phyloP scores from a whole-genome alignment of 1,140 invertebrate genomes.

The Panulirus ornatus region DNA sequence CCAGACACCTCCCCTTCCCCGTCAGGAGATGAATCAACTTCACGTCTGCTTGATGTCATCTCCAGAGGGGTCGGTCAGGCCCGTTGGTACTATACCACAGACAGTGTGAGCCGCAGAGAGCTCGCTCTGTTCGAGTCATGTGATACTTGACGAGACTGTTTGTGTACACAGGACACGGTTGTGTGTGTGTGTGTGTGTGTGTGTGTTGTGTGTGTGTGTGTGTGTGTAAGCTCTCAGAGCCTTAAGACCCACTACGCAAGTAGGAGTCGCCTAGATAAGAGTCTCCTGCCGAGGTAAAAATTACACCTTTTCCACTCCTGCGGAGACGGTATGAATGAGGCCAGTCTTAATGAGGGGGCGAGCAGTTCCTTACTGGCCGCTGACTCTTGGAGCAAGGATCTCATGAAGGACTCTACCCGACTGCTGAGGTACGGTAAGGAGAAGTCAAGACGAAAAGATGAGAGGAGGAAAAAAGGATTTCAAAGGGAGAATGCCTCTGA shows the following conservation, averaged over 20 bases:
- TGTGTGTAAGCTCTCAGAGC: not conserved
- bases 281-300: too few species aligned
- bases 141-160: not conserved
- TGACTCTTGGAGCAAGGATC: not conserved
- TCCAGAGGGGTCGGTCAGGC: not conserved
- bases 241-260: not conserved
- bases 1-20: not conserved
- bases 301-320: not conserved
- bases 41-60: not conserved
- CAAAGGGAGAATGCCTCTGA: too few species aligned
- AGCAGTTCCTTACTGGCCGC: not conserved
- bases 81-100: not conserved
- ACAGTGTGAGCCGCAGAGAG: too few species aligned
- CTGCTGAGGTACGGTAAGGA: too few species aligned
- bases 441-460: too few species aligned
- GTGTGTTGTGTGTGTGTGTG: conserved; percentile 31
- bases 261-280: not conserved
- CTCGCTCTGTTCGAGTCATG: not conserved
- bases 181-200: conserved; percentile 8
- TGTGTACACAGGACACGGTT: not conserved
- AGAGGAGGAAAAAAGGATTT: too few species aligned
- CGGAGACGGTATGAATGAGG: not conserved
- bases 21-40: conserved; percentile 11
- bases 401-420: too few species aligned
- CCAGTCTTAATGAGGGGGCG: not conserved